phyloP scores from a whole-genome alignment of 1,140 invertebrate species.

The Papilio glaucus region DNA sequence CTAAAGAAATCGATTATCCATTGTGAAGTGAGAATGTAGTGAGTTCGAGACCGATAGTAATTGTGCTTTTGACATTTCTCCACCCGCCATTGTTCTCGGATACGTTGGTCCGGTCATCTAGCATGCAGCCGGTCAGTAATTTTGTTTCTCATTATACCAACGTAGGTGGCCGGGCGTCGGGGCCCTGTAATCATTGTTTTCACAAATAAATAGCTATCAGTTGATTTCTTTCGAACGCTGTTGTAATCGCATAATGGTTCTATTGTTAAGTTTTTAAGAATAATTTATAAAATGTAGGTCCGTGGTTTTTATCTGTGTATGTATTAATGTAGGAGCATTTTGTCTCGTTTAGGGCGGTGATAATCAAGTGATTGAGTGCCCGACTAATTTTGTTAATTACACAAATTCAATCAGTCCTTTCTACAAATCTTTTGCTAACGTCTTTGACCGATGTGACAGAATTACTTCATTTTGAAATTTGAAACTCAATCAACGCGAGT shows the following conservation, averaged over 20 bases:
- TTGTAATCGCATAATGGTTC: slow-evolving; percentile 20
- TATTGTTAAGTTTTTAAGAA: slow-evolving; percentile 17
- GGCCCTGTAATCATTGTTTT: slow-evolving; percentile 49
- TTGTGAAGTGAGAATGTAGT: slow-evolving; percentile 3
- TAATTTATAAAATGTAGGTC: slow-evolving; percentile 5
- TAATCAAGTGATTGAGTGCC: background rate
- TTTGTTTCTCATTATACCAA: slow-evolving; percentile 34
- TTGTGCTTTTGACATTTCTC: slow-evolving; percentile 17
- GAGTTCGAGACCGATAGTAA: slow-evolving; percentile 4
- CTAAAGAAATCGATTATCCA: background rate
- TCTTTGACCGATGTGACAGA: too few relatives aligned
- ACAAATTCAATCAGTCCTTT: too few relatives aligned
- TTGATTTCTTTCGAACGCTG: slow-evolving; percentile 24
- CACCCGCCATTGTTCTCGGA: slow-evolving; percentile 23
- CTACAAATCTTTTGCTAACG: too few relatives aligned
- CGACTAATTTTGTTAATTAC: too few relatives aligned
- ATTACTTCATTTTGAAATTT: too few relatives aligned
- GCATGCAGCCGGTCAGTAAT: slow-evolving; percentile 24
- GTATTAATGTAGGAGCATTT: background rate
- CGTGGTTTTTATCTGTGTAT: background rate
- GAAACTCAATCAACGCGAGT: too few relatives aligned
- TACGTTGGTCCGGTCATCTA: slow-evolving; percentile 20
- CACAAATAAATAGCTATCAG: slow-evolving; percentile 48
- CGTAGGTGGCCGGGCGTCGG: slow-evolving; percentile 44
- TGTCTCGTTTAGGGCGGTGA: background rate